Evolutionary conservation across 92 coral and sea anemone genomes (phyloP).

Genomic region (Siderastrea siderea): DNA sequence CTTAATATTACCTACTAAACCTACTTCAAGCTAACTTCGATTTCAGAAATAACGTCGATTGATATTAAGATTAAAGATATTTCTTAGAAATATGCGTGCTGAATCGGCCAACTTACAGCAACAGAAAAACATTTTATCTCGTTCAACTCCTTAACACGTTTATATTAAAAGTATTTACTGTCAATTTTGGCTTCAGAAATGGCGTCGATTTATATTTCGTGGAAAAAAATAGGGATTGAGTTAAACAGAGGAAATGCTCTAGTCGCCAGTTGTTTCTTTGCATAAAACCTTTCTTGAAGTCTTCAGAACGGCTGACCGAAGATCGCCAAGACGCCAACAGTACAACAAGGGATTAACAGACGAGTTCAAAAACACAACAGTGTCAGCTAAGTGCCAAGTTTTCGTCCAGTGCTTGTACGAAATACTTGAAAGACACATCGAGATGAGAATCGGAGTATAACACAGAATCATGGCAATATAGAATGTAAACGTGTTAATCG

Average conservation of each 20-base stretch:
- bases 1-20: no score
- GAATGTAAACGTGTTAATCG: slow-evolving; percentile 24
- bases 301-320: slow-evolving; percentile 23
- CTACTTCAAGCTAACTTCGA: no score
- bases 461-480: slow-evolving; percentile 30
- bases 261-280: neutral
- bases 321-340: slow-evolving; percentile 26
- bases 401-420: slow-evolving; percentile 27
- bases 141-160: neutral
- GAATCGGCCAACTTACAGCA: no score
- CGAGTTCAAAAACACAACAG: slow-evolving; percentile 11
- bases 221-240: neutral
- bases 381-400: slow-evolving; percentile 27
- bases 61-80: no score
- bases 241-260: no score
- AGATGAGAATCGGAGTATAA: slow-evolving; percentile 27
- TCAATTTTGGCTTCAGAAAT: neutral
- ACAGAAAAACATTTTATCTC: neutral
- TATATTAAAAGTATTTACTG: no score
- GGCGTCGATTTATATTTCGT: neutral
- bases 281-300: neutral
- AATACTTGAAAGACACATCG: slow-evolving; percentile 14
- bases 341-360: slow-evolving; percentile 37
- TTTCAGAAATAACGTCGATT: no score
- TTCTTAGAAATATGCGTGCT: no score